Evolutionary conservation across 2,113 vertebrate species (phyloP), one percentile per base, ranked within the genome.

Genomic region (Dipodomys spectabilis): DNA sequence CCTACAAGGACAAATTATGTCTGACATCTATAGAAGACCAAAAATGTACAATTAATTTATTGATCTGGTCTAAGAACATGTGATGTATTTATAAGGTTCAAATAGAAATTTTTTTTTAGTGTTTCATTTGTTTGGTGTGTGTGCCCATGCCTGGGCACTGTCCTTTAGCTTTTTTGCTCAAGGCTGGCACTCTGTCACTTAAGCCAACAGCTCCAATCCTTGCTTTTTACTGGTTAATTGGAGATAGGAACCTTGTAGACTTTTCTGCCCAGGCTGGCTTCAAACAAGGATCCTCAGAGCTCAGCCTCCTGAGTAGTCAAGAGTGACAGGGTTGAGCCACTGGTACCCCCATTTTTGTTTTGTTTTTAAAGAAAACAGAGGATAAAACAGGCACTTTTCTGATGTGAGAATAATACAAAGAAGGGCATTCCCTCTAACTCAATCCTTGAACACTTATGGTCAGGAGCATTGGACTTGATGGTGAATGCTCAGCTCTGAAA

Each of bases 11-110:
- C 57, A 85, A 84, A 85, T 60, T 86, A 62, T 82, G n/a, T 45
- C 73, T 82, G 32, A 8, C 25, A 57, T 92, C 90, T 90, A 49
- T 39, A 49, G 65, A 83, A 89, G 62, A 28, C 62, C 44, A 79
- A 5, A 88, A 62, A 68, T 10, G 82, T 25, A 92, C 18, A 78
- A 45, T 81, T 78, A 13, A 30, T 68, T 90, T 74, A 85, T 75
- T 83, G 44, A 62, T 86, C 32, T 53, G 4, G n/a, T 88, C 60
- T 80, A 71, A 32, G 64, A 85, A 69, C 11, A 89, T 39, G 65
- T 39, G 10, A 85, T 86, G 86, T 64, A 84, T 85, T 75, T 88
- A 68, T 79, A 94, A 95, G 27, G 8, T 49, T 79, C 25, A 62
- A 86, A 20, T 94, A 11, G 9, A 49, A 49, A 2, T 10, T 49